Percentiles rank a stretch among this genome's conserved stretches.
These are phyloP conservation scores for Oreamnos americanus DNA, from an alignment of 2,113 vertebrate species.

Conservation along the genomic window DNA sequence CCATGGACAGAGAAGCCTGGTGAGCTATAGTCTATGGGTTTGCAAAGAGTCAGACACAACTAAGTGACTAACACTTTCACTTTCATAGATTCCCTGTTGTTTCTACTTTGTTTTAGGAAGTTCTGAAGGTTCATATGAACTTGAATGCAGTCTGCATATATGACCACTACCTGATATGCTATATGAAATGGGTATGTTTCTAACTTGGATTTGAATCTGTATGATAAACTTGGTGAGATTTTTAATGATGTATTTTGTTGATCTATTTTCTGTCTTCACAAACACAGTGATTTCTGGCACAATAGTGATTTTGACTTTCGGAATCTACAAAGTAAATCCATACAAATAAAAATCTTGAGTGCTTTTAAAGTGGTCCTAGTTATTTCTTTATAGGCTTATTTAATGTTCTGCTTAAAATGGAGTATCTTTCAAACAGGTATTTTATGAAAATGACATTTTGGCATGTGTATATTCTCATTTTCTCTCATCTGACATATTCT, in stretches of 20 bases:
- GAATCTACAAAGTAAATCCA: conserved; percentile 2
- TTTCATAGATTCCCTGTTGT: not conserved
- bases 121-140: not conserved
- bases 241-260: not conserved
- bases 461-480: conserved; percentile 55
- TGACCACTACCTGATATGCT: not conserved
- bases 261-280: not conserved
- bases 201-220: not conserved
- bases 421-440: conserved; percentile 33
- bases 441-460: conserved; percentile 68
- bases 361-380: not conserved
- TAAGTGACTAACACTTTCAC: not conserved
- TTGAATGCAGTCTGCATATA: not conserved
- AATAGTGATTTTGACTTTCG: not conserved
- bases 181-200: not conserved
- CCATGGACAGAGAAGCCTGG: not conserved
- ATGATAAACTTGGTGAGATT: not conserved
- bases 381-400: conserved; percentile 30
- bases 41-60: not conserved
- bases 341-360: not conserved
- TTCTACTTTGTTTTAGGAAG: not conserved
- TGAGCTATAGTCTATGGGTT: not conserved
- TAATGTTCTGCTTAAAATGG: conserved; percentile 45
- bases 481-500: conserved; percentile 51
- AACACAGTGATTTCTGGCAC: not conserved